A percentile compares a stretch with the other conserved stretches of the same genome.
phyloP scores from a whole-genome alignment of 2,113 vertebrate genomes.

The Saimiri boliviensis region DNA sequence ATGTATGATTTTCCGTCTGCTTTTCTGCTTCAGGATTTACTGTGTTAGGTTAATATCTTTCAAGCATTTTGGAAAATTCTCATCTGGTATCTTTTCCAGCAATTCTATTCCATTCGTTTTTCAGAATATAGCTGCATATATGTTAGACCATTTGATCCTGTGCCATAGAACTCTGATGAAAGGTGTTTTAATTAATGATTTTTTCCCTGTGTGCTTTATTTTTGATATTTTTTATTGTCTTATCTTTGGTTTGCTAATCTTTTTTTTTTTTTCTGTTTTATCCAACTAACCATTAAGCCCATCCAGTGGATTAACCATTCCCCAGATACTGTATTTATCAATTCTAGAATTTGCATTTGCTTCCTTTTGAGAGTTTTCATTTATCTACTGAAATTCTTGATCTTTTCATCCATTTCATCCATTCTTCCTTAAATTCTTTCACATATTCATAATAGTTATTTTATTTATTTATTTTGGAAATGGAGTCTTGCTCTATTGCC shows the following conservation, averaged over 20 bases:
- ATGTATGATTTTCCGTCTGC: background rate
- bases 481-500: too few species aligned
- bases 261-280: background rate
- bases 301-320: background rate
- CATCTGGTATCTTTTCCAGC: background rate
- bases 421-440: background rate
- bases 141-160: background rate
- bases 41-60: background rate
- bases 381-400: background rate
- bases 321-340: background rate
- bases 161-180: background rate
- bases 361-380: background rate
- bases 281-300: background rate
- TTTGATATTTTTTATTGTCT: background rate
- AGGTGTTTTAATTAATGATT: background rate
- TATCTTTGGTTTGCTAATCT: background rate
- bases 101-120: background rate
- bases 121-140: background rate
- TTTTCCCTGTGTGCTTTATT: background rate
- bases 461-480: too few species aligned
- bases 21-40: background rate
- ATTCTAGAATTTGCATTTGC: background rate
- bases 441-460: background rate
- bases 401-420: background rate
- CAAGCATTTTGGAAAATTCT: background rate